These are phyloP conservation scores for Holacanthus passer DNA, from an alignment of 2,113 vertebrate genomes.

Conservation along the genomic window DNA sequence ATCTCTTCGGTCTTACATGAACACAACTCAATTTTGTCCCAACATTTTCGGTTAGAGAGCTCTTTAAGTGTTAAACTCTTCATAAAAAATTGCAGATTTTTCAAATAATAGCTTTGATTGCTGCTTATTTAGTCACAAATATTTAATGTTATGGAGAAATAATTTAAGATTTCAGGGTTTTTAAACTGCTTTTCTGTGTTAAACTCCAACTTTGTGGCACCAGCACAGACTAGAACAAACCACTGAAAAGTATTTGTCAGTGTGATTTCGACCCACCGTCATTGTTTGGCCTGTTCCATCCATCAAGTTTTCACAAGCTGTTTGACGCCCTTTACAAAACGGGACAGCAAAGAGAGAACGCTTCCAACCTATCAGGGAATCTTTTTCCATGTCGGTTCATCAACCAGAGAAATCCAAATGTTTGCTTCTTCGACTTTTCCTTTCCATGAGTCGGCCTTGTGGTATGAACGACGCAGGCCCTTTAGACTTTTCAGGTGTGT, in stretches of 20 bases:
- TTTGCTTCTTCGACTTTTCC: slow-evolving; percentile 53
- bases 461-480: slow-evolving; percentile 53
- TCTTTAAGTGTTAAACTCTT: not conserved
- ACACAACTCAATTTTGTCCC: not conserved
- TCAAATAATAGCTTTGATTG: not conserved
- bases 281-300: slow-evolving; percentile 19
- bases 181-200: not conserved
- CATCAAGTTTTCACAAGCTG: slow-evolving; percentile 47
- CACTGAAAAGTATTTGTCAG: slow-evolving; percentile 15
- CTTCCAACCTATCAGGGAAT: slow-evolving; percentile 75
- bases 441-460: slow-evolving; percentile 49
- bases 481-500: slow-evolving; percentile 79
- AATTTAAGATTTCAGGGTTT: slow-evolving; percentile 13
- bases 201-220: not conserved
- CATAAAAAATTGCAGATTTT: not conserved
- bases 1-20: not conserved
- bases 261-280: slow-evolving; percentile 42
- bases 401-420: slow-evolving; percentile 60
- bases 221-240: slow-evolving; percentile 33
- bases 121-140: not conserved
- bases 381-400: slow-evolving; percentile 63
- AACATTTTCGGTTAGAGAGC: not conserved
- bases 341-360: slow-evolving; percentile 53
- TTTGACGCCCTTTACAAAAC: slow-evolving; percentile 56
- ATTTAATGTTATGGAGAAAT: not conserved